Base-by-base conservation (phyloP, 1,140 invertebrate species). In the Coboldia fuscipes region DNA sequence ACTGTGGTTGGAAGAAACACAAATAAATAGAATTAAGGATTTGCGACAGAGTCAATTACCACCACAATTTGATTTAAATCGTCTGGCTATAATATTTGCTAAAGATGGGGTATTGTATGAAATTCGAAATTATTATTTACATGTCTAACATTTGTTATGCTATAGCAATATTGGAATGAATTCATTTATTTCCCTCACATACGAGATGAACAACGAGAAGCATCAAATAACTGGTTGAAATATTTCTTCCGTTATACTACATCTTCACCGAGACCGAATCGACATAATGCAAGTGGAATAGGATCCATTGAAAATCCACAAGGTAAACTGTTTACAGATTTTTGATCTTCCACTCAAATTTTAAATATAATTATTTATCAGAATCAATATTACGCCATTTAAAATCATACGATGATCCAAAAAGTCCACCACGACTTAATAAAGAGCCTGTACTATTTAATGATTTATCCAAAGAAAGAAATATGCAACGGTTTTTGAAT, bases 1-100 rank as follows among this genome's bases (percentile, higher is more conserved):
- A 3, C 52, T 83, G 2, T 86, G 81, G 81, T 50, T 85, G 30
- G 78, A 83, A 46, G 80, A 85, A 45, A 69, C 74, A 4, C 56
- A 69, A 39, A 56, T 85, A 13, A 54, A 54, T 39, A 42, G 39
- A 23, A 44, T 50, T 13, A 37, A 41, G 5, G 48, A 46, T 30
- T 43, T 51, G 37, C 38, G 43, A 5, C 30, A 41, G 2, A 44
- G 72, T 18, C 8, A 29, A 8, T 54, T 85, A 23, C 79, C 80
- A 10, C 65, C 69, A 0, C 73, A 79, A 39, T 79, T 72, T 41
- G 65, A 75, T 54, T 59, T 67, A 7, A 57, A 63, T 36, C 63
- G 68, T 37, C 39, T 65, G 17, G 41, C 46, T 1, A 46, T 55
- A 22, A 52, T 63, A 13, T 43, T 64, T 8, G 45, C 49, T 37